These are phyloP conservation scores for Aphaenogaster floridana DNA, from an alignment of 1,140 invertebrate genomes.

Conservation along the genomic window DNA sequence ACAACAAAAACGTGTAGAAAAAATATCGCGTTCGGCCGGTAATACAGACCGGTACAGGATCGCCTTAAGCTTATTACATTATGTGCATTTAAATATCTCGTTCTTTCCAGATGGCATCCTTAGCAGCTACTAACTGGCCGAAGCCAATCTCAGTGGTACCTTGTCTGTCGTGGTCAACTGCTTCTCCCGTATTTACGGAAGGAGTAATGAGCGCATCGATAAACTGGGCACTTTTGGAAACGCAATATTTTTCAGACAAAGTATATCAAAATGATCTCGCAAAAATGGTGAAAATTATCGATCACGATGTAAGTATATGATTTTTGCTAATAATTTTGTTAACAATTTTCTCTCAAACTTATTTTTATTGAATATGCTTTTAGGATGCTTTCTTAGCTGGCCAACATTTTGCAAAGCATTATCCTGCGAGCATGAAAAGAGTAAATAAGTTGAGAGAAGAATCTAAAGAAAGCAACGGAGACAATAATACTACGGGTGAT, in stretches of 20 bases:
- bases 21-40: no score
- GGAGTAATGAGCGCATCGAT: constrained; percentile 98
- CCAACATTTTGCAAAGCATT: constrained; percentile 93
- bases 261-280: constrained; percentile 93
- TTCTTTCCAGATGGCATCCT: constrained; percentile 95
- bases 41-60: no score
- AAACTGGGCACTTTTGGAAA: constrained; percentile 96
- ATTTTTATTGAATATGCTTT: constrained; percentile 58
- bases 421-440: constrained; percentile 88
- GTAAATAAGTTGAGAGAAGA: constrained; percentile 79
- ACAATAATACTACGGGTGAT: constrained; percentile 55
- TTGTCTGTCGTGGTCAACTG: constrained; percentile 98
- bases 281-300: constrained; percentile 92
- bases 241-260: constrained; percentile 95
- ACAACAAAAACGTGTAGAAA: no score
- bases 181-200: constrained; percentile 97
- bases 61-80: not conserved
- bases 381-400: constrained; percentile 92
- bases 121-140: constrained; percentile 97
- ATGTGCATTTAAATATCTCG: constrained; percentile 1
- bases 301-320: constrained; percentile 84
- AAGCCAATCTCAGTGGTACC: constrained; percentile 97
- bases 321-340: not conserved
- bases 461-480: constrained; percentile 65
- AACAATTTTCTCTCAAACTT: not conserved